phyloP scores from a whole-genome alignment of 2,113 vertebrate species.

The Tetrao urogallus region DNA sequence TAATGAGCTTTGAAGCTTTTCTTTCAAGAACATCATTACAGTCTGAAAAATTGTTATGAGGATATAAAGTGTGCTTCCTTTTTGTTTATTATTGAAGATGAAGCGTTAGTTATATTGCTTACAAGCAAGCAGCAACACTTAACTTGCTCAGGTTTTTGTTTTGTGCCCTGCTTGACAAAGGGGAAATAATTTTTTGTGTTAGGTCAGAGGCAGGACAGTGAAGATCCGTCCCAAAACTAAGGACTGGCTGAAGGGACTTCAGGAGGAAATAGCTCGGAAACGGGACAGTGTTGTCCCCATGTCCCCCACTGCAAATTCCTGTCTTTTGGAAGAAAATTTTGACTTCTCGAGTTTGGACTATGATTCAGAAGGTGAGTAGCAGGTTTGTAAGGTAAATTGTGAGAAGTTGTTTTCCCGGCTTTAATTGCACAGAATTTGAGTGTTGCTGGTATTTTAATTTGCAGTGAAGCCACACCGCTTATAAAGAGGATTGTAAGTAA shows the following conservation, averaged over 20 bases:
- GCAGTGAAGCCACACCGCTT: not conserved
- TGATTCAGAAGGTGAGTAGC: constrained; percentile 79
- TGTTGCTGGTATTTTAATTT: not conserved
- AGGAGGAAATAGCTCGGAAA: constrained; percentile 78
- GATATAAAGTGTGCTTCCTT: not conserved
- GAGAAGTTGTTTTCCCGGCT: not conserved
- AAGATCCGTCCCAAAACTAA: constrained; percentile 80
- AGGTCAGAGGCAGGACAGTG: constrained; percentile 80
- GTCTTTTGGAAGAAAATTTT: constrained; percentile 81
- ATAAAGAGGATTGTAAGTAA: not conserved
- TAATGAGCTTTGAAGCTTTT: not conserved
- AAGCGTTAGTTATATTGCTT: not conserved
- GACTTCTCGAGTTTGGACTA: constrained; percentile 83
- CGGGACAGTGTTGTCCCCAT: constrained; percentile 73
- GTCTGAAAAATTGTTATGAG: not conserved
- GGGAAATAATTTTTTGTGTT: not conserved
- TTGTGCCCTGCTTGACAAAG: not conserved
- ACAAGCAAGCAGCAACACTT: not conserved
- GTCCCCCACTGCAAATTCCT: constrained; percentile 82
- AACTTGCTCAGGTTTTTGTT: not conserved
- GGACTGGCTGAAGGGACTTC: constrained; percentile 81
- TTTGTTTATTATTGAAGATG: not conserved
- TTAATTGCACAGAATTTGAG: not conserved
- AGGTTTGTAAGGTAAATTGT: not conserved
- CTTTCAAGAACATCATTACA: not conserved